Percentiles rank a stretch among this genome's conserved stretches.
phyloP scores from a whole-genome alignment of 2,113 vertebrate genomes.

The Pelodiscus sinensis region DNA sequence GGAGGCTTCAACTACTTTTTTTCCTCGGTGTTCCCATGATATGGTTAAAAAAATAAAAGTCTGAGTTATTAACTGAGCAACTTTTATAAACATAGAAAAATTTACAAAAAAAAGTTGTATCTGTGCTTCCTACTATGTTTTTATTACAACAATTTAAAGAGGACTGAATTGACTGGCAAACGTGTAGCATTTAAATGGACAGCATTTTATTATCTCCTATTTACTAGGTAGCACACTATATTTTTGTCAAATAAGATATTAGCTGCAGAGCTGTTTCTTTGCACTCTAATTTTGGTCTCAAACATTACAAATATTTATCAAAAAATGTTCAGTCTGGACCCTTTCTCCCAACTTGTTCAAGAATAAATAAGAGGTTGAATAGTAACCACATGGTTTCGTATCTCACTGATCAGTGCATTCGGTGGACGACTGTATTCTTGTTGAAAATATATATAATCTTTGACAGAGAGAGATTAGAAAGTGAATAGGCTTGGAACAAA shows the following conservation, averaged over 20 bases:
- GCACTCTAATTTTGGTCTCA: neutral
- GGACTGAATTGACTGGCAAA: neutral
- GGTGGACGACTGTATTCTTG: neutral
- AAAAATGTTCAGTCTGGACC: neutral
- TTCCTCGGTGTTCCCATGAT: rapidly evolving
- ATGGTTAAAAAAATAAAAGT: no score
- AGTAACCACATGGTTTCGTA: neutral
- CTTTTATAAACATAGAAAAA: neutral
- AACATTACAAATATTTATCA: neutral
- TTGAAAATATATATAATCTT: neutral
- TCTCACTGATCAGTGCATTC: neutral
- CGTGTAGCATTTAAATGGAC: neutral
- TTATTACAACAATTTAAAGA: neutral
- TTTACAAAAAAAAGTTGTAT: neutral
- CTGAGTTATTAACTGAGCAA: neutral
- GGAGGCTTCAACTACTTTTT: neutral
- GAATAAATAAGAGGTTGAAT: neutral
- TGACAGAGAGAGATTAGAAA: neutral
- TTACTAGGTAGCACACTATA: neutral
- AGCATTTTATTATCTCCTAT: neutral
- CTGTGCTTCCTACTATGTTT: neutral
- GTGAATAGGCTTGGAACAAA: neutral
- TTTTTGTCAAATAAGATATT: neutral
- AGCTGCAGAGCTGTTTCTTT: neutral
- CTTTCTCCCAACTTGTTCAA: neutral